Evolutionary conservation across 2,113 vertebrate genomes (phyloP).

Genomic region (Oreochromis aureus): DNA sequence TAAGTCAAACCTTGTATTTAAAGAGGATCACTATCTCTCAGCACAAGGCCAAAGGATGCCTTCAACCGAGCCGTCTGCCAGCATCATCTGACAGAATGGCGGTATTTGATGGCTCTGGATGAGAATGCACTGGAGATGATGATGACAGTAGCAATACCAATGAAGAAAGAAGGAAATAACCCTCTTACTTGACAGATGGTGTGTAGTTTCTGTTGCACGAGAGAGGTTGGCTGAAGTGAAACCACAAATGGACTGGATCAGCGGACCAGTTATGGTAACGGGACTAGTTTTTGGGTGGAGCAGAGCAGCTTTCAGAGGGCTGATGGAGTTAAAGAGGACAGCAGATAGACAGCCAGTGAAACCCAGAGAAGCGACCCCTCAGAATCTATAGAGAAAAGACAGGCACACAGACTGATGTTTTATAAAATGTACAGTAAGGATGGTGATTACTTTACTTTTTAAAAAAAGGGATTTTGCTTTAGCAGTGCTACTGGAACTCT

Average conservation of each 20-base stretch:
- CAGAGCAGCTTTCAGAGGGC: conserved; percentile 85
- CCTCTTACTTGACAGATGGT: conserved; percentile 80
- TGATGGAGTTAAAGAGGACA: conserved; percentile 83
- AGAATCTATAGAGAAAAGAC: too few relatives aligned
- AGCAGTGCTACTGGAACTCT: too few relatives aligned
- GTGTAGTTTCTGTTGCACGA: conserved; percentile 78
- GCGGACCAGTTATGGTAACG: conserved; percentile 71
- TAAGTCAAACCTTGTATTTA: background rate
- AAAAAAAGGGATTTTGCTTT: too few relatives aligned
- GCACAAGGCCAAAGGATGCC: background rate
- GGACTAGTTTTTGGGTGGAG: conserved; percentile 70
- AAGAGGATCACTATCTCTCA: background rate
- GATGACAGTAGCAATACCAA: background rate
- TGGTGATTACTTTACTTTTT: too few relatives aligned
- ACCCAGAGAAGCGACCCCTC: background rate
- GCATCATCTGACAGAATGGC: background rate
- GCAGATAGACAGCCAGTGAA: conserved; percentile 89
- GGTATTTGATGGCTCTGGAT: too few relatives aligned
- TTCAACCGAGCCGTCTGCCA: background rate
- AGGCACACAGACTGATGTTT: too few relatives aligned
- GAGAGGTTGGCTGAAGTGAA: conserved; percentile 68
- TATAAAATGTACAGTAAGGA: too few relatives aligned
- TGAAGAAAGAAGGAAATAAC: too few relatives aligned
- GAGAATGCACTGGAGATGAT: too few relatives aligned
- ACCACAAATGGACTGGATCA: conserved; percentile 79